These are phyloP conservation scores for Rhyacophila brunnea DNA, from an alignment of 1,140 invertebrate genomes.

Conservation along the genomic window DNA sequence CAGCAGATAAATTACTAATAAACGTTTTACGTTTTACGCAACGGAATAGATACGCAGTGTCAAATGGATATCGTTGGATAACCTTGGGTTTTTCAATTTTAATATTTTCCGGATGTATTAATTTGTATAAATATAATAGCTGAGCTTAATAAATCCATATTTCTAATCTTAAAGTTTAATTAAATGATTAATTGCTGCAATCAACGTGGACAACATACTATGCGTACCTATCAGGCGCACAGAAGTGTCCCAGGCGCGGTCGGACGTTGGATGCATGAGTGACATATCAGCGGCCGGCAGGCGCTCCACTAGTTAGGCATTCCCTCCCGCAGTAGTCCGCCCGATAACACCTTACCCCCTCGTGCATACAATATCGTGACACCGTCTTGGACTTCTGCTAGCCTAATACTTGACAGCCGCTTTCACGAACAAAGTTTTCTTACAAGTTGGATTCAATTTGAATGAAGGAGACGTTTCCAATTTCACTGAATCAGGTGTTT, in stretches of 20 bases:
- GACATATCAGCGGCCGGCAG: constrained; percentile 33
- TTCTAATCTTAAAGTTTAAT: background rate
- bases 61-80: too few species aligned
- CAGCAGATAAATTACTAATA: too few species aligned
- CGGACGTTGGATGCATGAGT: constrained; percentile 33
- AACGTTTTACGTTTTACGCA: too few species aligned
- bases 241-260: constrained; percentile 29
- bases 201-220: background rate
- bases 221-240: constrained; percentile 9
- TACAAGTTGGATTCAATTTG: too few species aligned
- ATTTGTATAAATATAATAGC: too few species aligned
- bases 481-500: too few species aligned
- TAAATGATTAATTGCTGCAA: background rate
- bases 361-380: background rate
- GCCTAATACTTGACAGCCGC: background rate
- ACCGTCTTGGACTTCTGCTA: constrained; percentile 3
- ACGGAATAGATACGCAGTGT: too few species aligned
- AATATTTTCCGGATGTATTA: too few species aligned
- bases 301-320: constrained; percentile 8
- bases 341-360: constrained; percentile 2
- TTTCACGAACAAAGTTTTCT: too few species aligned
- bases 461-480: too few species aligned
- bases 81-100: too few species aligned
- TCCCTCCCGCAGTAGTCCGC: constrained; percentile 1
- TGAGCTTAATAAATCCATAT: background rate